These are phyloP conservation scores for Reticulitermes speratus DNA, from an alignment of 1,140 invertebrate species.

Conservation along the genomic window DNA sequence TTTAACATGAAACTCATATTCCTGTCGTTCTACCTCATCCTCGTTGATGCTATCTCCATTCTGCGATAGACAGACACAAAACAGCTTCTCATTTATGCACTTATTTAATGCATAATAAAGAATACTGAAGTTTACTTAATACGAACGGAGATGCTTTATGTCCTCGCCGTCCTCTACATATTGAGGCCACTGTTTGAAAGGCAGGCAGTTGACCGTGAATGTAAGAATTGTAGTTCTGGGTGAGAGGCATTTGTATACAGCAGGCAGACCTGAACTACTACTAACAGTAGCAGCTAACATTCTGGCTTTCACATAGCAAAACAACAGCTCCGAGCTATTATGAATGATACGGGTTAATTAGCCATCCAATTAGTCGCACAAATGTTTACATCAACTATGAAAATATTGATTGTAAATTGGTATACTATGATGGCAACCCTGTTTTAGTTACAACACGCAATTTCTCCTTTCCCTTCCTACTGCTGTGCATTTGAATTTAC, in stretches of 20 bases:
- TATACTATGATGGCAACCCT: neutral
- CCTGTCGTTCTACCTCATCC: no score
- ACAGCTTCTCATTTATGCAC: no score
- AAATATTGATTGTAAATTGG: constrained; percentile 18
- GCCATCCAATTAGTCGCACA: neutral
- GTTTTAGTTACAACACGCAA: neutral
- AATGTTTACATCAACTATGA: neutral
- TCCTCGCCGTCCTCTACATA: no score
- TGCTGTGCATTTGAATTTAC: neutral
- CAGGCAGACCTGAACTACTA: neutral
- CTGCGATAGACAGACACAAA: no score
- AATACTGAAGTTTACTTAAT: no score
- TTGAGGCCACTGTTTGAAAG: no score
- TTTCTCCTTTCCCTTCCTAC: neutral
- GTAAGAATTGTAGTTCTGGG: neutral
- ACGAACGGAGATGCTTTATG: no score
- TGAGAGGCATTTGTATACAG: neutral
- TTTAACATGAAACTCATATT: no score
- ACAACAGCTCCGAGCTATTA: constrained; percentile 2
- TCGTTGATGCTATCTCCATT: no score
- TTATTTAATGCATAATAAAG: no score
- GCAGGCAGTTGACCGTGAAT: no score
- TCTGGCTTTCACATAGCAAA: neutral
- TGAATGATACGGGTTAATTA: constrained; percentile 17
- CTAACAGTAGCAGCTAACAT: neutral